phyloP scores from a whole-genome alignment of 2,113 vertebrate species.

The Tympanuchus pallidicinctus region DNA sequence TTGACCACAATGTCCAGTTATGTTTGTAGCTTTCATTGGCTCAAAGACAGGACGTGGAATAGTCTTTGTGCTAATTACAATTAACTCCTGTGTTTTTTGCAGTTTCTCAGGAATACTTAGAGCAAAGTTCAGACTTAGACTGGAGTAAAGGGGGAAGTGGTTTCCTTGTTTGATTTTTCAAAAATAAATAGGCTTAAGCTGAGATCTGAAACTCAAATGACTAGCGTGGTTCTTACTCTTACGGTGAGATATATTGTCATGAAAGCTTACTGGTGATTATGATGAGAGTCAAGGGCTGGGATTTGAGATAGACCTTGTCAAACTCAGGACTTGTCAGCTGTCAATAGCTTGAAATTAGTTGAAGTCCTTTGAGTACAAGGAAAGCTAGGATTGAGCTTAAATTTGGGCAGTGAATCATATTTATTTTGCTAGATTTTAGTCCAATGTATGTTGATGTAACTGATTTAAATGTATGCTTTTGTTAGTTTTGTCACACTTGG shows the following conservation, averaged over 20 bases:
- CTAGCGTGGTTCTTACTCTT: not conserved
- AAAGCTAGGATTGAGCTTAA: not conserved
- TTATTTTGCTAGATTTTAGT: not conserved
- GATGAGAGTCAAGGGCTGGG: not conserved
- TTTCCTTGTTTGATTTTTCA: not conserved
- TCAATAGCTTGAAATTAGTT: not conserved
- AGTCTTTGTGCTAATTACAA: not conserved
- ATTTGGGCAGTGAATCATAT: not conserved
- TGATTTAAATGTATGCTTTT: not conserved
- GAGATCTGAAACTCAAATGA: not conserved
- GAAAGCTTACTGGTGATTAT: not conserved
- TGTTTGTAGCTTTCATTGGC: not conserved
- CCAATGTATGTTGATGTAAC: not conserved
- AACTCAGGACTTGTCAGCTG: no score
- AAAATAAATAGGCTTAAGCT: not conserved
- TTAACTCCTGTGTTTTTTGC: not conserved
- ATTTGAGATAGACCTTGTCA: not conserved
- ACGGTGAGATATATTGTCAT: not conserved
- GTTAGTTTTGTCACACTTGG: not conserved
- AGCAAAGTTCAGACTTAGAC: not conserved
- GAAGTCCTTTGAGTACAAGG: not conserved
- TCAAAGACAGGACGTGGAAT: not conserved
- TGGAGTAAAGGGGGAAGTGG: not conserved
- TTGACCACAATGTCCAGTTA: not conserved
- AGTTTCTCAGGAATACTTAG: not conserved